A percentile compares a stretch with the other conserved stretches of the same genome.
These are phyloP conservation scores for Lytechinus pictus DNA, from an alignment of 35 echinoderm and acorn worm genomes.

Conservation along the genomic window DNA sequence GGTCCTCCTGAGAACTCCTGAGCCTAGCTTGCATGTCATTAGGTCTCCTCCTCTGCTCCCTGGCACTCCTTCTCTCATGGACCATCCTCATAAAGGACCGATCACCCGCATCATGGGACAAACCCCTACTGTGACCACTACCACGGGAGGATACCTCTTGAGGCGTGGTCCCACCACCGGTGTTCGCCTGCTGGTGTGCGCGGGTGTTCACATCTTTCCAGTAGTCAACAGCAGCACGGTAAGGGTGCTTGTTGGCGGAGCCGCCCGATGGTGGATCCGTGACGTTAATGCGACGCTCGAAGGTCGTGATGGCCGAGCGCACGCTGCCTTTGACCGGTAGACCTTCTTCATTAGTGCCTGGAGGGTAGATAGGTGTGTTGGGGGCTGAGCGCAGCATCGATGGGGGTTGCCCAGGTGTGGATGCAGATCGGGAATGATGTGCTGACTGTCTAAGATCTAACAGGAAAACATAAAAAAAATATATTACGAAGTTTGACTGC, in stretches of 20 bases:
- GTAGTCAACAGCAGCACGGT: slow-evolving; percentile 74
- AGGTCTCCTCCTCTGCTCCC: slow-evolving; percentile 57
- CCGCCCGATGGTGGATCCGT: neutral
- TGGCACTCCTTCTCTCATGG: slow-evolving; percentile 77
- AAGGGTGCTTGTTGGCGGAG: slow-evolving; percentile 38
- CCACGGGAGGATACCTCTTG: neutral
- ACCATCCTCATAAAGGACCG: slow-evolving; percentile 74
- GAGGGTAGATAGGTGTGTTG: slow-evolving; percentile 51
- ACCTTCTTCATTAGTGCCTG: slow-evolving; percentile 45
- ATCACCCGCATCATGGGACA: slow-evolving; percentile 49
- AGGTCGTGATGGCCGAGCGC: slow-evolving; percentile 66
- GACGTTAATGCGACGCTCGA: slow-evolving; percentile 72
- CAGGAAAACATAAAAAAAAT: neutral
- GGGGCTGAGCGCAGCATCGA: slow-evolving; percentile 47
- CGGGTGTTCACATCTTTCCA: slow-evolving; percentile 70
- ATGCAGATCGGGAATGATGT: slow-evolving; percentile 31
- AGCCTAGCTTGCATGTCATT: slow-evolving; percentile 59
- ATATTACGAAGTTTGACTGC: too few species aligned
- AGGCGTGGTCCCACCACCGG: neutral
- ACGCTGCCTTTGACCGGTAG: slow-evolving; percentile 62
- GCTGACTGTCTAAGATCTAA: slow-evolving; percentile 12
- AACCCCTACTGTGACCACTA: slow-evolving; percentile 34
- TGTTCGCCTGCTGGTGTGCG: neutral
- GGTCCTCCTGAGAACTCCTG: slow-evolving; percentile 80
- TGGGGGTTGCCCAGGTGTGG: slow-evolving; percentile 43